Base-by-base conservation (phyloP, 2,113 vertebrate species). In the Neomonachus schauinslandi region DNA sequence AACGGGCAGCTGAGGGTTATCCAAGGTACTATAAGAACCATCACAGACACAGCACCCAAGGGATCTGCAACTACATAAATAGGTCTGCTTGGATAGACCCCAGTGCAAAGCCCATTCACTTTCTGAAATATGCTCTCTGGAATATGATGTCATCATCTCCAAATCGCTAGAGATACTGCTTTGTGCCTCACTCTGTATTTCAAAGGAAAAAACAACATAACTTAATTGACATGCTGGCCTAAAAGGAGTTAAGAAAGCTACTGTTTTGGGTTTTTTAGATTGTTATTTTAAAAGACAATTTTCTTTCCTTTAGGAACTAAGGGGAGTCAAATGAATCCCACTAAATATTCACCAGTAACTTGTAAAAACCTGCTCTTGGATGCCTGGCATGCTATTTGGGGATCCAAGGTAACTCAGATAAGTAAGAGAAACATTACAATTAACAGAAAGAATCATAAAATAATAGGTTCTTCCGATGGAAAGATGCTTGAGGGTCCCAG, bases 341-440 rank as follows among this genome's bases (percentile, higher is more conserved):
- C 15, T 76, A 90, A 93, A 59, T 59, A 81, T 7, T 59, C n/a
- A 82, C 5, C n/a, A 76, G 67, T 76, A 86, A 93, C 69, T 85
- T 67, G 76, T 7, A 69, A 89, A 71, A 69, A 46, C n/a, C 11
- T 21, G 39, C 63, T 46, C 39, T 55, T 59, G 26, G 53, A 71
- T 28, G 22, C 28, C 22, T 71, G 16, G 28, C 16, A 18, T 33
- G 16, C 39, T 65, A 21, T 51, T 33, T 49, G 14, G 18, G 72
- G 19, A 59, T 49, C 31, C 42, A 86, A 61, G 11, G 15, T 24
- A 79, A 83, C 11, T 77, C 46, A 71, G 57, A 33, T 13, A 93
- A 82, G 12, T 16, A 86, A 82, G 9, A 59, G 36, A 59, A 91
- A 69, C 0, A 18, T 63, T 53, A 28, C 12, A 92, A 53, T 89